phyloP scores from a whole-genome alignment of 2,797 vertebrate genomes.

The Eutrigla gurnardus region DNA sequence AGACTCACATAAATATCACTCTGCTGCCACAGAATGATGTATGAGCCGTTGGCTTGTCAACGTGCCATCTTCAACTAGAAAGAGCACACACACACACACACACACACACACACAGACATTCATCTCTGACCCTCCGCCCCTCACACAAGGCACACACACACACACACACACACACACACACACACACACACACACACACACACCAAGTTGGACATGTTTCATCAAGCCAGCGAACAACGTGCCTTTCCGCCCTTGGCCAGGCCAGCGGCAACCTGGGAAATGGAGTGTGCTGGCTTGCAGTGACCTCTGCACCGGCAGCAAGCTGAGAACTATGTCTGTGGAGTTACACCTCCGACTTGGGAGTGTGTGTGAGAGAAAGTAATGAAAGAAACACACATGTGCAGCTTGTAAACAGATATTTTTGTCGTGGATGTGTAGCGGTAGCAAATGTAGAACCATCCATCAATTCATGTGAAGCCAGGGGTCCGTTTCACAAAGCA shows the following conservation, averaged over 20 bases:
- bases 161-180: conserved; percentile 30
- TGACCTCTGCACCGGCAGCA: conserved; percentile 65
- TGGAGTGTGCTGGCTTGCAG: conserved; percentile 68
- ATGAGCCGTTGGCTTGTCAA: conserved; percentile 67
- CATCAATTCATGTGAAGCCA: neutral
- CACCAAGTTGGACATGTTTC: conserved; percentile 58
- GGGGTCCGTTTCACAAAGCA: no score
- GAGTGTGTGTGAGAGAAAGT: conserved; percentile 11
- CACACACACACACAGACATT: conserved; percentile 41
- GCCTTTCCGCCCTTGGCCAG: conserved; percentile 48
- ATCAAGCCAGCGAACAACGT: conserved; percentile 61
- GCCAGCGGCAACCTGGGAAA: conserved; percentile 73
- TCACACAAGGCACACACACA: conserved; percentile 28
- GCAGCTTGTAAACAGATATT: conserved; percentile 19
- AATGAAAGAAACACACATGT: conserved; percentile 12
- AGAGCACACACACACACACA: conserved; percentile 48
- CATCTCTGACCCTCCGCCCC: conserved; percentile 55
- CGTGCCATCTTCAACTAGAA: conserved; percentile 62
- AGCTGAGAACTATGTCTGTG: conserved; percentile 25
- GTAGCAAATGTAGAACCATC: neutral
- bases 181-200: conserved; percentile 37
- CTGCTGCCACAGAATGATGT: conserved; percentile 51
- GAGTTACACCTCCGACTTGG: conserved; percentile 30
- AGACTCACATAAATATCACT: conserved; percentile 60
- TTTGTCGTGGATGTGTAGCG: neutral